phyloP scores from a whole-genome alignment of 2,797 vertebrate genomes.

The Esox masquinongy region DNA sequence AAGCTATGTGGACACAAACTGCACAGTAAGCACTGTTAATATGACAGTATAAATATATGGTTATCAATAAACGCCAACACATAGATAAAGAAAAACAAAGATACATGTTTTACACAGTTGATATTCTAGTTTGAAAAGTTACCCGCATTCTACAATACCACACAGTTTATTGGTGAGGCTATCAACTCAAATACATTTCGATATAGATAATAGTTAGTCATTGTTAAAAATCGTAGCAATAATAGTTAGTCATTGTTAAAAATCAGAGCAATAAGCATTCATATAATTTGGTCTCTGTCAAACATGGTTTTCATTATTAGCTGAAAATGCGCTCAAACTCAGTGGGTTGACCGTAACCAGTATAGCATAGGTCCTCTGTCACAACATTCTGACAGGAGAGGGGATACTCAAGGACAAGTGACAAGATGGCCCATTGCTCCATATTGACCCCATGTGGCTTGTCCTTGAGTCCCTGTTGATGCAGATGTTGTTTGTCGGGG shows the following conservation, averaged over 20 bases:
- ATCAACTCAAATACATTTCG: not conserved
- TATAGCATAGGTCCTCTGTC: not conserved
- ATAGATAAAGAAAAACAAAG: not conserved
- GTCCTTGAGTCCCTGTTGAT: constrained; percentile 49
- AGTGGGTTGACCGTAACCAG: not conserved
- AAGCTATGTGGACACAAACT: not conserved
- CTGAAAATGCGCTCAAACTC: not conserved
- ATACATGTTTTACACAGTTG: not conserved
- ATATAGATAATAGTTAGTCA: no score
- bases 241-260: not conserved
- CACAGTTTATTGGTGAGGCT: not conserved
- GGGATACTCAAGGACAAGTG: not conserved
- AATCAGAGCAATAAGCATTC: not conserved
- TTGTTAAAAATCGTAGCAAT: not conserved
- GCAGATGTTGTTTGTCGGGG: constrained; percentile 53
- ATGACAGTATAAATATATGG: not conserved
- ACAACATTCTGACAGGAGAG: not conserved
- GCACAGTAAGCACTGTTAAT: not conserved
- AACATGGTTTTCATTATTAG: not conserved
- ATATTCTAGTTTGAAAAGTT: not conserved
- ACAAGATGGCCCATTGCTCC: not conserved
- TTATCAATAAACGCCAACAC: not conserved
- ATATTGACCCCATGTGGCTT: constrained; percentile 20
- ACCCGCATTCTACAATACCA: not conserved
- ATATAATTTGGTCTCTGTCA: not conserved